Conservation (phyloP, 2,797 vertebrate species). For the Nannoperca obscura region DNA sequence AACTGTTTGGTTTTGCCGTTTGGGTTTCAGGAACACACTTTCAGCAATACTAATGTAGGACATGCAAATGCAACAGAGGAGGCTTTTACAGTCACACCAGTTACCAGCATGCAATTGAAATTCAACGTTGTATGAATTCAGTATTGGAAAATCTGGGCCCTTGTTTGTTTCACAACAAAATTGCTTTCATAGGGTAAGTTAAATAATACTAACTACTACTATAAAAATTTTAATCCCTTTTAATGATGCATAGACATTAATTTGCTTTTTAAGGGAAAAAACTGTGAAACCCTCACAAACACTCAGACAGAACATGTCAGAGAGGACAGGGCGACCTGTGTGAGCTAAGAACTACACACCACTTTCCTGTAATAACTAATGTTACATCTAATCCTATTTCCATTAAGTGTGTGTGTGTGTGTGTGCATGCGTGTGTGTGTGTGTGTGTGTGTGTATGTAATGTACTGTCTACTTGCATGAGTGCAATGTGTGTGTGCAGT, state of each 20-base stretch:
- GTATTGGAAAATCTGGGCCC: background rate
- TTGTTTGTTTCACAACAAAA: background rate
- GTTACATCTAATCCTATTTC: conserved; percentile 78
- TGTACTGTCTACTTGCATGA: background rate
- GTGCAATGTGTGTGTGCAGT: conserved; percentile 25
- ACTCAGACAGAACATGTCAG: conserved; percentile 37
- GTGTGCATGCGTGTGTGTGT: conserved; percentile 12
- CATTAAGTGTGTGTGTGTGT: conserved; percentile 56
- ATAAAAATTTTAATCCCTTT: background rate
- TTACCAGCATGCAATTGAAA: background rate
- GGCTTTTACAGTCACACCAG: background rate
- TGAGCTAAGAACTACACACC: conserved; percentile 59
- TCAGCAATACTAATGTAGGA: background rate
- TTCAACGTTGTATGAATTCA: background rate
- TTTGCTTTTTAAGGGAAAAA: background rate
- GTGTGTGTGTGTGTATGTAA: conserved; percentile 6
- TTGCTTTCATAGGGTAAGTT: background rate
- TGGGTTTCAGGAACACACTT: background rate
- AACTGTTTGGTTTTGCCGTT: background rate
- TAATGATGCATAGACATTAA: background rate
- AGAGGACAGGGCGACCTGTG: conserved; percentile 70
- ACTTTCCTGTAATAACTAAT: conserved; percentile 77
- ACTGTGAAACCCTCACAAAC: conserved; percentile 10
- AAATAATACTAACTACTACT: background rate
- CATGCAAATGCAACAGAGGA: background rate